Evolutionary conservation across 2,113 vertebrate genomes (phyloP).

Genomic region (Mesembrinibis cayennensis): DNA sequence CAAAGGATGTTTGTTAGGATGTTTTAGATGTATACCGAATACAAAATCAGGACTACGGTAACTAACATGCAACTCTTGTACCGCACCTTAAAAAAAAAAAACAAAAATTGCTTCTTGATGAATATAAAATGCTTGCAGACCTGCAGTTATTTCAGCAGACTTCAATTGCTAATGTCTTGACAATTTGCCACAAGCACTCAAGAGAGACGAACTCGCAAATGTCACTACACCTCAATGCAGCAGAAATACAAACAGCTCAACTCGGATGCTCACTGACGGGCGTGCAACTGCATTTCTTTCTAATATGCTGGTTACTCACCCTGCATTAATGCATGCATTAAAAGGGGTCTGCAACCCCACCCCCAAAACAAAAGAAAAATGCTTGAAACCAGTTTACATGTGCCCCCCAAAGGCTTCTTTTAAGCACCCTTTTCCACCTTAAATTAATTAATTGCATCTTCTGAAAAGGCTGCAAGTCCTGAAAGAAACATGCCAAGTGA

Average conservation of each 20-base stretch:
- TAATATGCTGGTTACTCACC: background rate
- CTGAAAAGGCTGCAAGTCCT: background rate
- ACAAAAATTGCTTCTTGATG: background rate
- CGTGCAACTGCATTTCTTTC: background rate
- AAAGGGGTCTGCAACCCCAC: background rate
- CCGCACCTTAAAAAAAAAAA: background rate
- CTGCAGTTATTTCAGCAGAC: background rate
- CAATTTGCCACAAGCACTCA: background rate
- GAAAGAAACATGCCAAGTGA: background rate
- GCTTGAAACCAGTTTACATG: background rate
- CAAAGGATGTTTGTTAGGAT: conserved; percentile 27
- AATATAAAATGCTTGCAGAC: background rate
- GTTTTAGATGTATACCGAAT: background rate
- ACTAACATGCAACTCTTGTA: background rate
- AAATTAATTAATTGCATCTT: background rate
- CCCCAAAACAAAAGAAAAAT: background rate
- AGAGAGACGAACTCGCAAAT: background rate
- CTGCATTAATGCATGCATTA: background rate
- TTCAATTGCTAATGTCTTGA: background rate
- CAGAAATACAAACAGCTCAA: background rate
- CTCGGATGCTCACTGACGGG: background rate
- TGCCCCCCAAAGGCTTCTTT: background rate
- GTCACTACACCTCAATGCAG: background rate
- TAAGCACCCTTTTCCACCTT: background rate
- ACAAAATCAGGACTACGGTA: background rate